Percentiles rank a stretch among this genome's conserved stretches.
Conservation (phyloP, 2,888 invertebrate genomes). For the Monochamus alternatus region DNA sequence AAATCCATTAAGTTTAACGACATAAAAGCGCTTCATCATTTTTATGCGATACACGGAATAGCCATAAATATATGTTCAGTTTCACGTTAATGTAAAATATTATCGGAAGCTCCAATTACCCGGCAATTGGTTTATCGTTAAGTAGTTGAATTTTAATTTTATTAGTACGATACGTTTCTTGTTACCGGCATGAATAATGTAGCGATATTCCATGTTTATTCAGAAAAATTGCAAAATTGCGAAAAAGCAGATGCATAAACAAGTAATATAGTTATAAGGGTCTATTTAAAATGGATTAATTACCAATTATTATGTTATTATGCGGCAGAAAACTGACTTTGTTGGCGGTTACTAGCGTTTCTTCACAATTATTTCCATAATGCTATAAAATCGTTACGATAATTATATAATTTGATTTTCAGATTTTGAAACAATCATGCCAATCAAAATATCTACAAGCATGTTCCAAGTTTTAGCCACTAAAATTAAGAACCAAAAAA, state of each 20-base stretch:
- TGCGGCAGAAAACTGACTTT: no score
- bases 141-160: slow-evolving; percentile 22
- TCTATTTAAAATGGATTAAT: background rate
- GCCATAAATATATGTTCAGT: slow-evolving; percentile 23
- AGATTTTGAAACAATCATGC: no score
- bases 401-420: no score
- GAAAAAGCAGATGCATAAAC: slow-evolving; percentile 3
- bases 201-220: background rate
- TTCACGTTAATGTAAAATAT: slow-evolving; percentile 21
- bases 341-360: no score
- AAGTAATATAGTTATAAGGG: background rate
- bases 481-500: no score
- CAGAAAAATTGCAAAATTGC: background rate
- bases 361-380: no score
- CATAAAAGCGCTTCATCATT: slow-evolving; percentile 27
- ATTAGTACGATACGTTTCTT: background rate
- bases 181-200: slow-evolving; percentile 12
- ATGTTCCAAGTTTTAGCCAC: no score
- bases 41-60: slow-evolving; percentile 15
- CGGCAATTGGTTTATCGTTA: slow-evolving; percentile 4
- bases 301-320: background rate
- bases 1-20: slow-evolving; percentile 33
- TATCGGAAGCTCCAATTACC: slow-evolving; percentile 11
- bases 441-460: no score
- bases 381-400: no score